Percentiles rank a stretch among this genome's conserved stretches.
phyloP scores from a whole-genome alignment of 1,140 invertebrate species.

The Brachionus rotundiformis region DNA sequence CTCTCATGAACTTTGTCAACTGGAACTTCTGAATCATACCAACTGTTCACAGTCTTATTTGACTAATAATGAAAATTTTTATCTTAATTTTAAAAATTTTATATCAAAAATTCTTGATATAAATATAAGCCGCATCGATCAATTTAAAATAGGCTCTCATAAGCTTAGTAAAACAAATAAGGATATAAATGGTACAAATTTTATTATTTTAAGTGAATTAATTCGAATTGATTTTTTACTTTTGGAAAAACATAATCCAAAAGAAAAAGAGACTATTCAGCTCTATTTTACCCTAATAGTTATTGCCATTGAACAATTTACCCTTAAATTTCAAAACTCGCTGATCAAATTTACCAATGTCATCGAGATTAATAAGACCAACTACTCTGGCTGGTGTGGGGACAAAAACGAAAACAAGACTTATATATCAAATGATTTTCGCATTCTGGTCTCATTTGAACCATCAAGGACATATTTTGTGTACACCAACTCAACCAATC shows the following conservation, averaged over 20 bases:
- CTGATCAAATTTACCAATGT: background rate
- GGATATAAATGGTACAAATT: background rate
- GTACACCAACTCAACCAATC: constrained; percentile 56
- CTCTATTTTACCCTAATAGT: constrained; percentile 12
- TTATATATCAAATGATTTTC: background rate
- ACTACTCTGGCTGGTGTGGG: constrained; percentile 18
- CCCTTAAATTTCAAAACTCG: background rate
- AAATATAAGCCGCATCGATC: background rate
- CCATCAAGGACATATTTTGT: constrained; percentile 52
- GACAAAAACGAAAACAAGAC: background rate
- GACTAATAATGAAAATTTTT: background rate
- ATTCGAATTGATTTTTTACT: background rate
- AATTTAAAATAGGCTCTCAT: background rate
- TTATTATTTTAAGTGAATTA: background rate
- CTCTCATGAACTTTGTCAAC: background rate
- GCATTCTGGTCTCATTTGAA: constrained; percentile 35
- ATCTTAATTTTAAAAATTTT: background rate
- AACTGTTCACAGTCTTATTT: background rate
- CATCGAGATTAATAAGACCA: background rate
- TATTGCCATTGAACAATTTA: background rate
- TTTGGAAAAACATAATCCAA: background rate
- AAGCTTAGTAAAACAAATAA: background rate
- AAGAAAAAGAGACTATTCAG: constrained; percentile 24
- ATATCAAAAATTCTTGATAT: background rate
- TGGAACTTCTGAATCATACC: background rate